A percentile compares a stretch with the other conserved stretches of the same genome.
phyloP scores from a whole-genome alignment of 2,113 vertebrate genomes.

The Clinocottus analis region DNA sequence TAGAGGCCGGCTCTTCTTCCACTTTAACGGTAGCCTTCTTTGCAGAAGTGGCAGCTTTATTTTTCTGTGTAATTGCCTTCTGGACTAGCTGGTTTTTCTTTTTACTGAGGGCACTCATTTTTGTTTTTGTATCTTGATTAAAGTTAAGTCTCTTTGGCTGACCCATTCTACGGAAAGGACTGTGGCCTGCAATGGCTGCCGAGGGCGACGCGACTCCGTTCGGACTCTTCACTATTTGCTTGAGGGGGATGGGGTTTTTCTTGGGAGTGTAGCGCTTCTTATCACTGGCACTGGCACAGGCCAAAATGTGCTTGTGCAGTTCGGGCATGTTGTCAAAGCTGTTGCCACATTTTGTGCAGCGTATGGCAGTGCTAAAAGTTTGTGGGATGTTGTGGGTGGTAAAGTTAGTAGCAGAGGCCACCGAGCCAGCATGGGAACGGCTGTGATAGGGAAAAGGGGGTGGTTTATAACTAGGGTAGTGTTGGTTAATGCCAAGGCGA shows the following conservation, averaged over 20 bases:
- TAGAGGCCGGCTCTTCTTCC: constrained; percentile 79
- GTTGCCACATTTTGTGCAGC: constrained; percentile 98
- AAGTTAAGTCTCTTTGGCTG: constrained; percentile 97
- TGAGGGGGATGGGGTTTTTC: constrained; percentile 96
- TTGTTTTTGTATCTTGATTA: constrained; percentile 88
- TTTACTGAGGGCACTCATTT: constrained; percentile 92
- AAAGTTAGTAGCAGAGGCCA: constrained; percentile 95
- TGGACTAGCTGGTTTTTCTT: constrained; percentile 96
- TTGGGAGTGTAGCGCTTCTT: constrained; percentile 98
- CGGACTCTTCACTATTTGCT: constrained; percentile 90
- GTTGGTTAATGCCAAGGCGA: constrained; percentile 96
- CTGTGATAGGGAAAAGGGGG: constrained; percentile 98
- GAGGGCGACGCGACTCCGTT: constrained; percentile 83
- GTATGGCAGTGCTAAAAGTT: constrained; percentile 97
- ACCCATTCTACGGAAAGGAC: constrained; percentile 91
- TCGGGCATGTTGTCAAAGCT: constrained; percentile 99
- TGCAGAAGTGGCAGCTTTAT: constrained; percentile 86
- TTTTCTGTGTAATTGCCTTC: constrained; percentile 94
- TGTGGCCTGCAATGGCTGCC: constrained; percentile 80
- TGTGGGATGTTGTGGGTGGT: constrained; percentile 99
- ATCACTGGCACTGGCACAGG: constrained; percentile 95
- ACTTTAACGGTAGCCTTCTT: constrained; percentile 84
- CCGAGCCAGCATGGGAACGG: constrained; percentile 90
- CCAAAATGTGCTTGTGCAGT: constrained; percentile 95
- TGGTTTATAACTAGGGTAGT: constrained; percentile 98